Conservation (phyloP, 2,888 invertebrate genomes). For the Ischnura elegans region DNA sequence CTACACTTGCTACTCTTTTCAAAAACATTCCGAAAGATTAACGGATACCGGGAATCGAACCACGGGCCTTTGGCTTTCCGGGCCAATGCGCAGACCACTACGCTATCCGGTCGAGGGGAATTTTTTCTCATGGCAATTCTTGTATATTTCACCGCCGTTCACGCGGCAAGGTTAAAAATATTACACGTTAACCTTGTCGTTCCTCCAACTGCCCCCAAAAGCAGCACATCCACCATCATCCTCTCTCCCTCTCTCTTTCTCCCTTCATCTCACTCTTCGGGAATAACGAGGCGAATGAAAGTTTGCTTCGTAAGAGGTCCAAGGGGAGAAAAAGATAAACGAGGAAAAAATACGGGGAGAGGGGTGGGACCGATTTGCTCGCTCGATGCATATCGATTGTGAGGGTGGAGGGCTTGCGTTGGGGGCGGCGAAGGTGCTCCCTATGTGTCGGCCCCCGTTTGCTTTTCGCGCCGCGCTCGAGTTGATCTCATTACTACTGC, state of each 20-base stretch:
- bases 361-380: conserved; percentile 10
- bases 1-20: too few species aligned
- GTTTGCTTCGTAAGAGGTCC: neutral
- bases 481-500: neutral
- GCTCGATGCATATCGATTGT: neutral
- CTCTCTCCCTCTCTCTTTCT: neutral
- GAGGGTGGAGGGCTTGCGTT: too few species aligned
- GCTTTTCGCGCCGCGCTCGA: neutral
- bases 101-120: too few species aligned
- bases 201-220: neutral
- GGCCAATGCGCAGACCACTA: too few species aligned
- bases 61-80: too few species aligned
- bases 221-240: neutral
- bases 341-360: neutral
- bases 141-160: too few species aligned
- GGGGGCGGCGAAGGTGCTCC: too few species aligned
- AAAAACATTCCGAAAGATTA: too few species aligned
- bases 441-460: neutral
- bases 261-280: neutral
- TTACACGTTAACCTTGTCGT: neutral
- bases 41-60: too few species aligned
- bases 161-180: neutral
- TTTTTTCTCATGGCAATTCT: too few species aligned
- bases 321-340: neutral
- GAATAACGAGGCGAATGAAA: neutral